Conservation (phyloP, 2,113 vertebrate genomes). For the Rana temporaria region DNA sequence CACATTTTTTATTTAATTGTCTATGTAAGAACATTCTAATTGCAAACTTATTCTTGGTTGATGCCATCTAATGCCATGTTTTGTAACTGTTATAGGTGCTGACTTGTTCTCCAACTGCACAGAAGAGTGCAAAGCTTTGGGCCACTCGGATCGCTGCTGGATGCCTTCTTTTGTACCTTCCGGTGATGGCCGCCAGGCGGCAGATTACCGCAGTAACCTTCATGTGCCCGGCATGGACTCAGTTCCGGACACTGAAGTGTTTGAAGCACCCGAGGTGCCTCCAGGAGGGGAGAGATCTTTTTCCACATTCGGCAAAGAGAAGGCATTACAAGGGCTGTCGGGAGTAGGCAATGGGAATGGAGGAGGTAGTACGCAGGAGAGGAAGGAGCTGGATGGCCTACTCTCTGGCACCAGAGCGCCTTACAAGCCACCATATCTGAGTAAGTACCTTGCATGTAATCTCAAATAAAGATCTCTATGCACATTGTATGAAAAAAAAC, state of each 20-base stretch:
- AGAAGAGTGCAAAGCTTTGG: constrained; percentile 97
- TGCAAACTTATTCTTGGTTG: neutral
- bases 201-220: constrained; percentile 98
- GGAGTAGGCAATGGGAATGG: constrained; percentile 51
- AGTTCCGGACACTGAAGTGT: constrained; percentile 96
- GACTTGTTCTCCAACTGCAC: constrained; percentile 99
- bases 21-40: no score
- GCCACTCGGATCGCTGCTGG: constrained; percentile 98
- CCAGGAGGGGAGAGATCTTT: constrained; percentile 87
- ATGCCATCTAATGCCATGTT: neutral
- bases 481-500: no score
- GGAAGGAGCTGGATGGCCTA: constrained; percentile 93
- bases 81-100: constrained; percentile 76
- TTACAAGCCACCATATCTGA: constrained; percentile 94
- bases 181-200: constrained; percentile 88
- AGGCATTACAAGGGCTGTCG: constrained; percentile 80
- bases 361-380: constrained; percentile 81
- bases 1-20: no score
- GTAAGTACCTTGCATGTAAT: constrained; percentile 83
- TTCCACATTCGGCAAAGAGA: constrained; percentile 97
- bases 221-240: constrained; percentile 99
- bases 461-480: no score
- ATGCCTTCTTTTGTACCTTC: constrained; percentile 96
- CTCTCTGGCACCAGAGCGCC: constrained; percentile 91
- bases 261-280: constrained; percentile 87